phyloP scores from a whole-genome alignment of 2,888 invertebrate species.

The Osedax frankpressi region DNA sequence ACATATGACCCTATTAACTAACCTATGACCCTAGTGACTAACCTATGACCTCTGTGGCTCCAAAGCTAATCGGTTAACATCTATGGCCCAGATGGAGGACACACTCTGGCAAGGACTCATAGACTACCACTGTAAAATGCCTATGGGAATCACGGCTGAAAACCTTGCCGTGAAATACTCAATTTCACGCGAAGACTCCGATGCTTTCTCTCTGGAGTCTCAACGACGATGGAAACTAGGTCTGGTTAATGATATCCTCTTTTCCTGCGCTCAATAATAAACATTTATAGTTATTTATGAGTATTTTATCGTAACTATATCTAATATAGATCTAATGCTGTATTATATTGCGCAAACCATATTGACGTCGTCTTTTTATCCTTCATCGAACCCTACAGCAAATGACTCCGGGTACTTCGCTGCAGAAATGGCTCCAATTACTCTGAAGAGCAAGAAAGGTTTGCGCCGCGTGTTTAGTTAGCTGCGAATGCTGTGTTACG shows the following conservation, averaged over 20 bases:
- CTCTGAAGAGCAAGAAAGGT: conserved; percentile 65
- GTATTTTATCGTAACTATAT: too few relatives aligned
- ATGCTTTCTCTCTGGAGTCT: conserved; percentile 69
- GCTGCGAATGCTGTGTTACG: not conserved
- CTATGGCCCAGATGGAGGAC: conserved; percentile 78
- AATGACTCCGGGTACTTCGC: conserved; percentile 77
- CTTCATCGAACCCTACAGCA: conserved; percentile 57
- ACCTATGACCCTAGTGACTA: too few relatives aligned
- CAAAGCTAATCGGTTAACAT: too few relatives aligned
- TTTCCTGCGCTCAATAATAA: too few relatives aligned
- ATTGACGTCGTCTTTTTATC: too few relatives aligned
- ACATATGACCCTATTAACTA: too few relatives aligned
- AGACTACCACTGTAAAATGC: conserved; percentile 74
- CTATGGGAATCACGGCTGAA: conserved; percentile 75
- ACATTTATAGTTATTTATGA: too few relatives aligned
- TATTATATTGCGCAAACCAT: too few relatives aligned
- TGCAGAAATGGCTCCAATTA: conserved; percentile 74
- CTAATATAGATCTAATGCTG: too few relatives aligned
- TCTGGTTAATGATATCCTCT: too few relatives aligned
- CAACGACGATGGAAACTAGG: conserved; percentile 76
- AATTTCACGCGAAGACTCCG: conserved; percentile 50
- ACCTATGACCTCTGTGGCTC: too few relatives aligned
- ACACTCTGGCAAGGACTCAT: conserved; percentile 74
- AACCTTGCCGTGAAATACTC: conserved; percentile 44
- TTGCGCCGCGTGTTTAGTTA: too few relatives aligned